Evolutionary conservation across 2,797 vertebrate species (phyloP).

Genomic region (Pithecia hirsuta): DNA sequence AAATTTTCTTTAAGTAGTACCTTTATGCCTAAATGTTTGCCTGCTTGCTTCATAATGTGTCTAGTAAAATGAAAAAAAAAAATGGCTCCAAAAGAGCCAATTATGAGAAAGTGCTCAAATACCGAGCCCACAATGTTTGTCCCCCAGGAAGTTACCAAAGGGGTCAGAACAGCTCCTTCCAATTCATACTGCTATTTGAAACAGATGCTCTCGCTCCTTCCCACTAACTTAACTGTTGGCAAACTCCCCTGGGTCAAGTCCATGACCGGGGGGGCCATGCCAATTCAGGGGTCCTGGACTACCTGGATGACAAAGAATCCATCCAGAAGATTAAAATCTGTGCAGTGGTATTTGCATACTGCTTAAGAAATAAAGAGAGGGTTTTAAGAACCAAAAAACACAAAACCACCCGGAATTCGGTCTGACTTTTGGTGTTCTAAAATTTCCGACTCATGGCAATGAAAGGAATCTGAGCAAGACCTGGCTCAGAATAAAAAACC

Average conservation of each 20-base stretch:
- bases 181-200: background rate
- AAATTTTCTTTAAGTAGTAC: background rate
- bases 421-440: background rate
- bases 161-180: background rate
- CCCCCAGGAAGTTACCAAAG: background rate
- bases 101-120: background rate
- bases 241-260: background rate
- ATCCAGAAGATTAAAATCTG: background rate
- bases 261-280: background rate
- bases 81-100: background rate
- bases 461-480: slow-evolving; percentile 29
- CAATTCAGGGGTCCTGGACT: background rate
- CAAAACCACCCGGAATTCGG: background rate
- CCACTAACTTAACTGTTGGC: background rate
- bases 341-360: background rate
- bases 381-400: background rate
- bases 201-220: background rate
- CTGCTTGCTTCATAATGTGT: background rate
- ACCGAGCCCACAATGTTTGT: background rate
- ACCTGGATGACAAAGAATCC: background rate
- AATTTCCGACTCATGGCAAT: background rate
- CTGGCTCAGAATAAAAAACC: slow-evolving; percentile 40
- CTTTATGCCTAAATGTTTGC: background rate
- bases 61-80: background rate
- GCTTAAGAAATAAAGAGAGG: background rate